Conservation (phyloP, 2,113 vertebrate genomes). For the Mastomys natalensis region DNA sequence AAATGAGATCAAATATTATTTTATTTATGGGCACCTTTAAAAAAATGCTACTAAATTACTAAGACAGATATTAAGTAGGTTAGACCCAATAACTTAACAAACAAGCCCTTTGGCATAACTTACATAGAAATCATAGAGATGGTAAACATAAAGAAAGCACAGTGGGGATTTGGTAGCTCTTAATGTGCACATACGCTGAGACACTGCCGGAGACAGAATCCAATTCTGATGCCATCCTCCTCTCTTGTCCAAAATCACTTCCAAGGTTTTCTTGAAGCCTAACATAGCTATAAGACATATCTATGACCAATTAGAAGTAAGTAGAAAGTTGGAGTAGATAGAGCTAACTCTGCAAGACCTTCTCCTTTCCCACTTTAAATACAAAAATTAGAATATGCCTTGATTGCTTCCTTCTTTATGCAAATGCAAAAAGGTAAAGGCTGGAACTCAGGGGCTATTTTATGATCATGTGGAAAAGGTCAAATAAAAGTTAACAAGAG, state of each 20-base stretch:
- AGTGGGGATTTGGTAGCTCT: not conserved
- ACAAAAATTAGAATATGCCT: not conserved
- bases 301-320: not conserved
- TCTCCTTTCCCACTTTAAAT: conserved; percentile 19
- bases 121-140: not conserved
- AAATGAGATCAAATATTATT: conserved; percentile 18
- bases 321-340: not conserved
- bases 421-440: not conserved
- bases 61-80: not conserved
- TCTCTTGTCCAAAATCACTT: not conserved
- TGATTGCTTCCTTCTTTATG: conserved; percentile 17
- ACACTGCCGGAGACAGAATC: not conserved
- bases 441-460: not conserved
- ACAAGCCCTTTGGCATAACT: not conserved
- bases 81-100: not conserved
- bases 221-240: not conserved
- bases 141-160: not conserved
- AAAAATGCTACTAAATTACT: conserved; percentile 1
- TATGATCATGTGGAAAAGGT: not conserved
- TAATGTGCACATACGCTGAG: not conserved
- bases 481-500: not conserved
- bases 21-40: not conserved
- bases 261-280: not conserved
- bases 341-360: not conserved
- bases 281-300: not conserved